Evolutionary conservation across 2,797 vertebrate genomes (phyloP).

Genomic region (Naso thynnoides): DNA sequence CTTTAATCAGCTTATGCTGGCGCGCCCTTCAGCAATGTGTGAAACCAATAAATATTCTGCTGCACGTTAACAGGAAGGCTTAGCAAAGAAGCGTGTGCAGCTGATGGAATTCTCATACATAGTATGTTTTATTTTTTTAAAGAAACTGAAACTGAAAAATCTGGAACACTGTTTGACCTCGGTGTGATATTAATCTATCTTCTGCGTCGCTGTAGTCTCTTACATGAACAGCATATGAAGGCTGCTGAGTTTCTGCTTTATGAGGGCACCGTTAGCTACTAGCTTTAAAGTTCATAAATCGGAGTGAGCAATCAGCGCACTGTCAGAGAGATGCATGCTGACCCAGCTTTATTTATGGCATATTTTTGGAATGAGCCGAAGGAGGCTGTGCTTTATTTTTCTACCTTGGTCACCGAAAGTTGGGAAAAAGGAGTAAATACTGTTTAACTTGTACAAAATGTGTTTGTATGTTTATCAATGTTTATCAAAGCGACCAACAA

Average conservation of each 20-base stretch:
- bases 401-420: not conserved
- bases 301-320: constrained; percentile 2
- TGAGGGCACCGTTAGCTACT: constrained; percentile 7
- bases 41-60: not conserved
- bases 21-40: not conserved
- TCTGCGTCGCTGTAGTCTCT: not conserved
- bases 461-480: no score
- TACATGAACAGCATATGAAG: not conserved
- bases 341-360: not conserved
- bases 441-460: not conserved
- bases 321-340: not conserved
- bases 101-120: not conserved
- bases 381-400: constrained; percentile 2
- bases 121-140: not conserved
- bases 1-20: not conserved
- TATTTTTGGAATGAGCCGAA: constrained; percentile 1
- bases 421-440: no score
- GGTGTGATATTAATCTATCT: not conserved
- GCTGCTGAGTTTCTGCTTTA: constrained; percentile 19
- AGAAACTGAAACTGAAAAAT: not conserved
- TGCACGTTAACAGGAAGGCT: not conserved
- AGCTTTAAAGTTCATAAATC: constrained; percentile 43
- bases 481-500: no score
- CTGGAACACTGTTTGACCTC: not conserved
- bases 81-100: not conserved